Base-by-base conservation (phyloP, 2,113 vertebrate genomes). In the Nannobrachium achirus region DNA sequence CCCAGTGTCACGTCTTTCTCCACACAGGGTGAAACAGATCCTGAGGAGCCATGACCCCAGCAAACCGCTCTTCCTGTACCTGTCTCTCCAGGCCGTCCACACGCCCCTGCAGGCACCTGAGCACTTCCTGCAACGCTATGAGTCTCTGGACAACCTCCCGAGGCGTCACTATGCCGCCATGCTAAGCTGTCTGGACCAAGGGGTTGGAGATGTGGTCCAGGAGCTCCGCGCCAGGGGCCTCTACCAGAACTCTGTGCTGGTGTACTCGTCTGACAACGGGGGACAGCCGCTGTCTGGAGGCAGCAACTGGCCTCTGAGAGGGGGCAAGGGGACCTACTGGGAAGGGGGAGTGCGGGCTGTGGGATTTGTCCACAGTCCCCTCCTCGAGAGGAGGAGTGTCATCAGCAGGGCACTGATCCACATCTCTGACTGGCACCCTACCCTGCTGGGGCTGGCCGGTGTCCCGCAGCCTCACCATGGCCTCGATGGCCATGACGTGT, bases 261-360 rank as follows among this genome's bases (percentile, higher is more conserved):
- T 98, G 69, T 98, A 97, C 84, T 97, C 96, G 2, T 97, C 96
- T 7, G 96, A 99, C 79, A 98, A 97, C 0, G 95, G 96, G 0
- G 95, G 96, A 9, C 96, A 95, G 79, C 95, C 96, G 0, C 92
- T 94, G 7, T 95, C 92, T 0, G 96, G 96, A 11, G 95, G 94
- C 6, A 96, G 95, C 75, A 99, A 96, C 80, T 99, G 97, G 96
- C 94, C 96, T 1, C 93, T 98, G 9, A 92, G 95, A 75, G 95
- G 96, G 2, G 96, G 95, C 71, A 99, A 99, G 82, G 96, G 96
- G 10, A 96, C 95, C 1, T 96, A 99, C 16, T 97, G 95, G 97
- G 95, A 99, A 75, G 97, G 97, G 4, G 96, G 96, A 1, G 93
- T 99, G 59, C 81, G 95, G 0, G 94, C 95, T 0, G 92, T 98